Base-by-base conservation (phyloP, 2,888 invertebrate genomes). In the Dicycla oo region DNA sequence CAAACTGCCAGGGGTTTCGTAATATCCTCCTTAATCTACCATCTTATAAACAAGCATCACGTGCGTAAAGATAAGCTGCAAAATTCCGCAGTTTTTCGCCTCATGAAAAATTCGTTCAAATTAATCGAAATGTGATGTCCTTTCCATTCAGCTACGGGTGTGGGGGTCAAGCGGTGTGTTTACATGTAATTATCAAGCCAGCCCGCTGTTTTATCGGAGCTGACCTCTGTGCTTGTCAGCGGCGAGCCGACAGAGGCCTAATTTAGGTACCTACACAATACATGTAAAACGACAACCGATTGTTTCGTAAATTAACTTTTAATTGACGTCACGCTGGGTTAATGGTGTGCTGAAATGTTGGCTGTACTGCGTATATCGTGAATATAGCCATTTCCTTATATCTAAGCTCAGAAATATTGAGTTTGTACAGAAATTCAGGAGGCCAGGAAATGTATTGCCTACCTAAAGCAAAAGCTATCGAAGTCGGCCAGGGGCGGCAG, bases 131-230 rank as follows among this genome's bases (percentile, higher is more conserved):
- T 57, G 43, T 40, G 30, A 71, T 73, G 82, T 34, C 85, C 30
- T 85, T 83, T 86, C 88, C 79, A 88, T 67, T 83, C 61, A 81
- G 72, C 65, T 78, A 71, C 73, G 65, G 67, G 54, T 68, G 60
- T 57, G 51, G 70, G 60, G 75, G 68, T 76, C 80, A 72, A 70
- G 65, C 73, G 74, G 75, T 86, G 70, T 93, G 90, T 94, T 93
- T 93, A 93, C 92, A 92, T 89, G 89, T 91, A 91, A 91, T 93
- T 94, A 93, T 93, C 92, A 89, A 85, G 86, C 57, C 74, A 82
- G 86, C 57, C 71, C 81, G 77, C 87, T 88, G 88, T 89, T 91
- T 92, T 93, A 93, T 91, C 90, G 75, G 78, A 79, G 80, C 78
- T 89, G 89, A 90, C 89, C 90, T 86, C 86, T 83, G 86, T 80